Conservation (phyloP, 2,888 invertebrate species). For the Platypus cylindrus region DNA sequence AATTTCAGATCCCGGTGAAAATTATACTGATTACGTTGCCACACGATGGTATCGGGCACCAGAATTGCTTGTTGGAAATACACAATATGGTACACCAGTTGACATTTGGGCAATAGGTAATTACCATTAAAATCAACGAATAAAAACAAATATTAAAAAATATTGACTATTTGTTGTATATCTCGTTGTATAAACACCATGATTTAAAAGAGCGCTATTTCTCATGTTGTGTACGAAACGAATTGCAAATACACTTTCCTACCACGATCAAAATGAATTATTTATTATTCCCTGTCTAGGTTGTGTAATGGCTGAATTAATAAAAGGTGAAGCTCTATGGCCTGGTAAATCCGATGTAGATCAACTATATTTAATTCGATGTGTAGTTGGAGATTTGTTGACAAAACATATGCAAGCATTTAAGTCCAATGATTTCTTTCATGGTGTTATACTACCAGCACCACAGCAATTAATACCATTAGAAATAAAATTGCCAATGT, state of each 20-base stretch:
- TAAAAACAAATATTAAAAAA: not conserved
- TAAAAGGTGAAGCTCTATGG: slow-evolving; percentile 89
- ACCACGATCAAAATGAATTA: not conserved
- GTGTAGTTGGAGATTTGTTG: slow-evolving; percentile 86
- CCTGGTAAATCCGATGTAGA: slow-evolving; percentile 98
- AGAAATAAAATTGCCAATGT: slow-evolving; percentile 73
- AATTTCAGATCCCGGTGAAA: slow-evolving; percentile 81
- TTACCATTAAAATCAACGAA: slow-evolving; percentile 1
- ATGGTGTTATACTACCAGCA: slow-evolving; percentile 85
- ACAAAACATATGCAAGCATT: slow-evolving; percentile 93
- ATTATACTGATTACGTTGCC: slow-evolving; percentile 98
- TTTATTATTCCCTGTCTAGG: slow-evolving; percentile 37
- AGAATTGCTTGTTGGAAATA: slow-evolving; percentile 93
- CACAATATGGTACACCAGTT: slow-evolving; percentile 80
- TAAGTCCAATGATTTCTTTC: slow-evolving; percentile 82
- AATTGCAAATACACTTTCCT: not conserved
- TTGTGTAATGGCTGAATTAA: slow-evolving; percentile 77
- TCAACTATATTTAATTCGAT: slow-evolving; percentile 89
- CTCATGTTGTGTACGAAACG: not conserved
- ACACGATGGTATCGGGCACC: slow-evolving; percentile 98
- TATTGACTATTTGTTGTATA: not conserved
- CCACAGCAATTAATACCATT: slow-evolving; percentile 76
- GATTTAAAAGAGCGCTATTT: too few relatives aligned
- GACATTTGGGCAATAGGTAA: slow-evolving; percentile 97
- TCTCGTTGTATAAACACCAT: not conserved